These are phyloP conservation scores for Ctenomys sociabilis DNA, from an alignment of 2,113 vertebrate genomes.

Conservation along the genomic window DNA sequence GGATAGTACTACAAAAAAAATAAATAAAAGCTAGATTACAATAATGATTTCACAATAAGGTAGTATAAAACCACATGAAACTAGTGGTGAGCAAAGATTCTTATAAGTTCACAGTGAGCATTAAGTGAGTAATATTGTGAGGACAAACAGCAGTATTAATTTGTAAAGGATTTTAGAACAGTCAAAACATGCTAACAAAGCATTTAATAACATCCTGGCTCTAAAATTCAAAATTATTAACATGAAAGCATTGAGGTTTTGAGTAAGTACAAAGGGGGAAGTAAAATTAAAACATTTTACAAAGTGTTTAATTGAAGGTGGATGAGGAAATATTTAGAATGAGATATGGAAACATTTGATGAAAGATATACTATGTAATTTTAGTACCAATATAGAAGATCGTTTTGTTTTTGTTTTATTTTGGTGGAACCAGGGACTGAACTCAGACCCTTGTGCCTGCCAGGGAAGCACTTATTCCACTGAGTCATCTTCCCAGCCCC, in stretches of 20 bases:
- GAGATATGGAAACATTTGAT: background rate
- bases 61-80: background rate
- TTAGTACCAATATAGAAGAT: background rate
- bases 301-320: background rate
- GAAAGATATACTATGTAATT: background rate
- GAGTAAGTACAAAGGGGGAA: background rate
- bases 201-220: background rate
- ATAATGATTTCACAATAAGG: conserved; percentile 22
- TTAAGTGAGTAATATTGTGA: conserved; percentile 8
- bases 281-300: conserved; percentile 20
- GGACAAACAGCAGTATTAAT: background rate
- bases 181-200: background rate
- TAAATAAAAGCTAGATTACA: conserved; percentile 32
- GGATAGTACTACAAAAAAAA: background rate
- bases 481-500: too few species aligned
- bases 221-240: conserved; percentile 22
- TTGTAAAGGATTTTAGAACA: background rate
- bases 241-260: background rate
- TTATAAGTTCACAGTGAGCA: conserved; percentile 15
- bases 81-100: background rate
- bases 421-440: too few species aligned
- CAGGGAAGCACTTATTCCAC: too few species aligned
- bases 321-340: background rate
- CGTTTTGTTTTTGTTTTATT: too few species aligned
- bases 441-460: too few species aligned